These are phyloP conservation scores for Leptothorax acervorum DNA, from an alignment of 2,888 invertebrate species.

Conservation along the genomic window DNA sequence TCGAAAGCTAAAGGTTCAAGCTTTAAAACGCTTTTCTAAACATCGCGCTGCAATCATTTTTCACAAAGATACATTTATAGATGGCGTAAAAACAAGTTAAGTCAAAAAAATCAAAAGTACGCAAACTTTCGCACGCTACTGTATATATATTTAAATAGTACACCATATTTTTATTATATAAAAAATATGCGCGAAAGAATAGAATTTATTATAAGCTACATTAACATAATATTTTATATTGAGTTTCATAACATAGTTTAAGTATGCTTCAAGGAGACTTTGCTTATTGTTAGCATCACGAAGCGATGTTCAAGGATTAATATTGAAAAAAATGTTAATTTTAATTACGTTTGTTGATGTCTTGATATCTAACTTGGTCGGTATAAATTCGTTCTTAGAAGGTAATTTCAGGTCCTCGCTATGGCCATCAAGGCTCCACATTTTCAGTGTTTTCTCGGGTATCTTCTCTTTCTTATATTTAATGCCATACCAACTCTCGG, in stretches of 20 bases:
- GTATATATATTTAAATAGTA: no score
- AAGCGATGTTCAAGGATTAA: conserved; percentile 1
- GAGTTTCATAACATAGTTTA: background rate
- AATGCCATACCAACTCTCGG: conserved; percentile 97
- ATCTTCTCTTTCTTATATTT: conserved; percentile 92
- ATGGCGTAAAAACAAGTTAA: no score
- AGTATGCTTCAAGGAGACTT: background rate
- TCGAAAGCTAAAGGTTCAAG: no score
- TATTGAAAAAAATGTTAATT: background rate
- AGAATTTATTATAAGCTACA: no score
- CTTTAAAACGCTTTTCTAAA: no score
- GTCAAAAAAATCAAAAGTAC: no score
- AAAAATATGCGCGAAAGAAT: no score
- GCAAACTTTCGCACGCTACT: no score
- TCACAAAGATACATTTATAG: no score
- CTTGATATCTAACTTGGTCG: conserved; percentile 91
- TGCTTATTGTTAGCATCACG: background rate
- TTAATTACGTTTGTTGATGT: conserved; percentile 74
- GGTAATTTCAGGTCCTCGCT: conserved; percentile 91
- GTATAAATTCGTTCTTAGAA: conserved; percentile 96
- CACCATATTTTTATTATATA: no score
- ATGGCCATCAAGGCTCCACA: conserved; percentile 90
- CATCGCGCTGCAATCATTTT: no score
- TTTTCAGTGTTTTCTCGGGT: conserved; percentile 88
- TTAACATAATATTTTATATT: no score